Base-by-base conservation (phyloP, 1,140 invertebrate species). In the Lepidurus couesii region DNA sequence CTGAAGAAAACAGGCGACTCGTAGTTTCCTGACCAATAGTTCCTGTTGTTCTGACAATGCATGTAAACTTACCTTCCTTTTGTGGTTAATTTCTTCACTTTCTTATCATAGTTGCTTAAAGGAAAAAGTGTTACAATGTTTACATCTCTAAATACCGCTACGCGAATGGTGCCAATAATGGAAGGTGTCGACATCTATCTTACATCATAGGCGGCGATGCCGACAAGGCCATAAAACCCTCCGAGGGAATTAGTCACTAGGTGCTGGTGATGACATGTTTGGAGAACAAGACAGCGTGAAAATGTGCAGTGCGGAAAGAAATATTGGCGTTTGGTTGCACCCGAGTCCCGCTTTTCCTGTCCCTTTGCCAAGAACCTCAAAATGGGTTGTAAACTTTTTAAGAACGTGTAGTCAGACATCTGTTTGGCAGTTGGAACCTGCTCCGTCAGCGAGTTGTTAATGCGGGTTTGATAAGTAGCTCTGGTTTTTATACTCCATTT, bases 371-470 rank as follows among this genome's bases (percentile, higher is more conserved):
- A 65, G 53, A 65, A 65, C 53, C 53, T 13, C 53, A 13, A 21
- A 65, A 65, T 65, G 53, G 53, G 16, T 21, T 21, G 53, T 65
- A 65, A 65, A 65, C 0, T 65, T 65, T 7, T 7, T 21, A 34
- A 13, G 16, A 65, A 65, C 53, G 53, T n/a, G 53, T 65, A 65
- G 53, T 65, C 53, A 65, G 21, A 65, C 53, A 65, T 13, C 53
- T 65, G 53, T 65, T 65, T 65, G 16, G 9, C 13, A 21, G 21
- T 65, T 65, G 53, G 53, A 65, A 65, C 21, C 53, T 65, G n/a
- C 53, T 65, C 34, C 53, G 53, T 65, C 53, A 65, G 53, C 53
- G 34, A 65, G 53, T 21, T 13, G n/a, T 65, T n/a, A 65, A 21
- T 21, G 21, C n/a, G 16, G 0, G 13, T 65, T 65, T 65, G 53